phyloP scores from a whole-genome alignment of 1,140 invertebrate genomes.

The Battus philenor region DNA sequence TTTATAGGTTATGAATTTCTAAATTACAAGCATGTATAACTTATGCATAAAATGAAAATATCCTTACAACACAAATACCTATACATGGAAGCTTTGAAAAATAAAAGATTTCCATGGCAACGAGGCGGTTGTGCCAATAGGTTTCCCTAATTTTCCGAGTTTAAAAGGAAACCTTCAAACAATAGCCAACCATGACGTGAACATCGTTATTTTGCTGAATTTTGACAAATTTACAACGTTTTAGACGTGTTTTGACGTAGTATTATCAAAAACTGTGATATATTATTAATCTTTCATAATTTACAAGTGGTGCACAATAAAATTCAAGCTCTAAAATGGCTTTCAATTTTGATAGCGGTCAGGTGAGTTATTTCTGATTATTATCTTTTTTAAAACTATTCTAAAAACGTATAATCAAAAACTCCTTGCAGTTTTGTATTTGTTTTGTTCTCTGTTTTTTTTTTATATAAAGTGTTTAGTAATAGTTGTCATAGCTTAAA shows the following conservation, averaged over 20 bases:
- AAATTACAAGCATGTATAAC: no score
- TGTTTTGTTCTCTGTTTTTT: not conserved
- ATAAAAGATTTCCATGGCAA: slow-evolving; percentile 39
- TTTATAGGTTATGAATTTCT: no score
- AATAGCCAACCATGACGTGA: slow-evolving; percentile 26
- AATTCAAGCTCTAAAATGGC: slow-evolving; percentile 38
- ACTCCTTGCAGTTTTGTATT: slow-evolving; percentile 12
- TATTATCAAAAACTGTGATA: slow-evolving; percentile 37
- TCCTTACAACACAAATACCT: no score
- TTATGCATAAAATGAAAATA: no score
- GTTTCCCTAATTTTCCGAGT: slow-evolving; percentile 43
- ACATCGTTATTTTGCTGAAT: slow-evolving; percentile 22
- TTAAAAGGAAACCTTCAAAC: slow-evolving; percentile 22
- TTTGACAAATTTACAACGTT: slow-evolving; percentile 41
- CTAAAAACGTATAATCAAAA: no score
- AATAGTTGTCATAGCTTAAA: no score
- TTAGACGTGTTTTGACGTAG: slow-evolving; percentile 30
- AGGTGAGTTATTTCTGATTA: no score
- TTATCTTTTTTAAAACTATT: no score
- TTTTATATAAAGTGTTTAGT: no score
- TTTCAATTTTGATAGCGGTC: slow-evolving; percentile 63
- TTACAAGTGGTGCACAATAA: slow-evolving; percentile 18
- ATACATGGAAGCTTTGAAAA: slow-evolving; percentile 24
- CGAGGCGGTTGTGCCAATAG: slow-evolving; percentile 60
- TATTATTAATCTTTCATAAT: slow-evolving; percentile 31